Conservation (phyloP, 2,113 vertebrate genomes). For the Orthonyx spaldingii region DNA sequence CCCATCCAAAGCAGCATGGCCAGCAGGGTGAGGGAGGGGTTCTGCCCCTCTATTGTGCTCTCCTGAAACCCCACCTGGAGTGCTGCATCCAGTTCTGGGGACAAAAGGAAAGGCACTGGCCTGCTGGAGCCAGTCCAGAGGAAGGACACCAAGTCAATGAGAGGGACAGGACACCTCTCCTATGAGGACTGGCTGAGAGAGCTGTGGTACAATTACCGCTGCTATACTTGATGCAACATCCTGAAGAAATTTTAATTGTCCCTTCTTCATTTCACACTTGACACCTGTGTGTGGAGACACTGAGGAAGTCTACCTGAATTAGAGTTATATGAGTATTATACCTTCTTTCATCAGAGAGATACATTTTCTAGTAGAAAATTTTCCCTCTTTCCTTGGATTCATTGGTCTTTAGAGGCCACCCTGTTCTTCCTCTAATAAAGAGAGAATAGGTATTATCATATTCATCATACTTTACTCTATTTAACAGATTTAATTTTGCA, state of each 20-base stretch:
- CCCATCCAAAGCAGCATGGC: fast-evolving
- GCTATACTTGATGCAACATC: background rate
- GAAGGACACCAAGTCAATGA: background rate
- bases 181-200: background rate
- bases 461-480: background rate
- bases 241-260: background rate
- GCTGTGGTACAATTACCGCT: background rate
- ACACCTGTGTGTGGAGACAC: background rate
- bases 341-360: background rate
- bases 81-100: no score
- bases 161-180: background rate
- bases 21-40: background rate
- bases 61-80: background rate
- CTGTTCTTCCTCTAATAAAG: background rate
- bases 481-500: background rate
- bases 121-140: background rate
- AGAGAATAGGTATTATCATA: background rate
- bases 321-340: background rate
- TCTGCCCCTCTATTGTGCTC: background rate
- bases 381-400: background rate
- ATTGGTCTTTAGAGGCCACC: background rate
- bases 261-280: background rate
- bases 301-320: background rate
- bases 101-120: background rate
- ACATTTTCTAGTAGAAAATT: background rate